Evolutionary conservation across 2,888 invertebrate species (phyloP), one percentile per base, ranked within the genome.

Genomic region (Dynastes grantii): DNA sequence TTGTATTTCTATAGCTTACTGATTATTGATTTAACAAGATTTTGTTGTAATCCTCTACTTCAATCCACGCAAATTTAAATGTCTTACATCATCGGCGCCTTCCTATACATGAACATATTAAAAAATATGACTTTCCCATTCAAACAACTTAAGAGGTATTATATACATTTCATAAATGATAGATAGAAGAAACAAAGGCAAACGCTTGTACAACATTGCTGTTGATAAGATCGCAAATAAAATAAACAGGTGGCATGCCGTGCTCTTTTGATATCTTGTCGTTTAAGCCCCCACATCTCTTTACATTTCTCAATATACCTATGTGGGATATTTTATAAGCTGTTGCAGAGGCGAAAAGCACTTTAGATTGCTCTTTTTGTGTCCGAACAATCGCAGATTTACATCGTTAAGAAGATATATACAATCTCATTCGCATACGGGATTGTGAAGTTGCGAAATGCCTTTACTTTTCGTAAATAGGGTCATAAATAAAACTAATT

Each of bases 1-100:
- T 63, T 55, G 37, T 71, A 53, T 71, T 71, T 40, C 29, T 29
- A 40, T 61, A 40, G 22, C 40, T 63, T 75, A 63, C 22, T 45
- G 49, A 27, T 75, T 75, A 75, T 75, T 75, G 73, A 75, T 75
- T 75, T 22, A 75, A 75, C 73, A 63, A 75, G 73, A 61, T 63
- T 75, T 75, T 58, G 45, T 45, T 75, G 63, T 61, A 61, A 75
- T 75, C 58, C 58, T 22, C 37, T 37, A 53, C 22, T 27, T 61
- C 55, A 4, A 8, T 45, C 8, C 22, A 58, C 5, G 8, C 40
- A 58, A 58, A 58, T 58, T 58, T 58, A 58, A 58, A 58, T 58
- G 55, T 58, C 55, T 16, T 58, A 58, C n/a, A 16, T 58, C 55
- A 58, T 58, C 2, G 22, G 5, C 22, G 9, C 1, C 55, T 58